Evolutionary conservation across 53 echinoderm and acorn worm genomes (phyloP), one percentile per base, ranked within the genome.

Genomic region (Henricia sp.): DNA sequence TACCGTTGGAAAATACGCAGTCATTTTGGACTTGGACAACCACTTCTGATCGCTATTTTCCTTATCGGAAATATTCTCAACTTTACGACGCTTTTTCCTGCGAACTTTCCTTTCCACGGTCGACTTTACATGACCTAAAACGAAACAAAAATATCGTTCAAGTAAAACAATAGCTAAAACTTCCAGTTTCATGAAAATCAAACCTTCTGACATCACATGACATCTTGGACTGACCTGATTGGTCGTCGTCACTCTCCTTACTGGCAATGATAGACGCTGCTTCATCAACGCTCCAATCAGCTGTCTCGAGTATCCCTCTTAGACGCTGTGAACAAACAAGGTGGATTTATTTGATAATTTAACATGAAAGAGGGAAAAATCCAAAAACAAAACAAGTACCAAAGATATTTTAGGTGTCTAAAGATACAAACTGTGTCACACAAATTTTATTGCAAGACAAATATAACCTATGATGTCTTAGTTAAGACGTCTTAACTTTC

Each of bases 1-100:
- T 48, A 80, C 80, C 80, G 62, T 80, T 0, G 80, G 80, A 50
- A 80, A 80, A 80, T 64, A 80, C 42, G 77, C 53, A 5, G 77
- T 77, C 77, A 77, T 42, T 77, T 77, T 77, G 29, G 77, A 77
- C 23, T 64, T 80, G 2, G 62, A 62, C 4, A 63, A 35, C 30
- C 50, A n/a, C 26, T 64, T 25, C 46, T 70, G 62, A 27, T 32
- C 16, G 10, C 44, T 63, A 24, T 80, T 80, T 50, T 80, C 80
- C 40, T 80, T 80, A 48, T 50, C 80, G 34, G 80, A 46, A 27
- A 4, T 21, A 4, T 63, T 8, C 34, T 80, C 80, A 46, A 80
- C 4, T 36, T 33, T 80, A 33, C 62, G 80, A 48, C 80, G 62
- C 57, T 80, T 80, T 34, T 39, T 80, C 63, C 50, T 80, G 14